Conservation (phyloP, 2,888 invertebrate species). For the Rugalucina vietnamica region DNA sequence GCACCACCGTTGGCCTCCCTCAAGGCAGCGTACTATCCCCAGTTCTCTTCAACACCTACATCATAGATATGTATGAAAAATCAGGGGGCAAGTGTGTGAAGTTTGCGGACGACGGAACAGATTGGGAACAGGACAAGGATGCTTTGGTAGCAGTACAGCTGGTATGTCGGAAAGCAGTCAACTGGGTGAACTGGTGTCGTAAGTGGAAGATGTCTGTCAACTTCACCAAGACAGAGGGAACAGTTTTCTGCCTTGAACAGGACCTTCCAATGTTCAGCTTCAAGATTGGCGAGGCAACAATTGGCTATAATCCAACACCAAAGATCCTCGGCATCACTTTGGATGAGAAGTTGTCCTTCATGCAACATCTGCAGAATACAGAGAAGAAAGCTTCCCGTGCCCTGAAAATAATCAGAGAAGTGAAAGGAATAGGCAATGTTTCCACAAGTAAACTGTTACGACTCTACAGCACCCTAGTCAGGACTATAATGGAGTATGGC, state of each 20-base stretch:
- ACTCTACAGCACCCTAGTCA: neutral
- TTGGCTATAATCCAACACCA: neutral
- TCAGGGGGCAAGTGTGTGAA: neutral
- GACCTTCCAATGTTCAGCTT: neutral
- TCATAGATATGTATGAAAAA: neutral
- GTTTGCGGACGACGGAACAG: slow-evolving; percentile 27
- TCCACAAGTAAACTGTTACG: neutral
- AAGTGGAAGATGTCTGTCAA: neutral
- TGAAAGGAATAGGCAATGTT: slow-evolving; percentile 10
- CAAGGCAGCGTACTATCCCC: slow-evolving; percentile 24
- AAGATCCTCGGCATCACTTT: neutral
- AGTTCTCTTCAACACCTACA: slow-evolving; percentile 13
- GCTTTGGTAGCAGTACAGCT: neutral
- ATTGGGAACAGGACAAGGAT: neutral
- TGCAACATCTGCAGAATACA: neutral
- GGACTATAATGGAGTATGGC: neutral
- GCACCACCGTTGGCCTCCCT: slow-evolving; percentile 9
- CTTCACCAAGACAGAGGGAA: neutral
- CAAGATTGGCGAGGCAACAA: neutral
- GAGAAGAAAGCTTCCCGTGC: neutral
- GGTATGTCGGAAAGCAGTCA: neutral
- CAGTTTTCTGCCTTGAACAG: neutral
- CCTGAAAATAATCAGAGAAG: neutral
- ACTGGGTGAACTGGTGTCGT: neutral
- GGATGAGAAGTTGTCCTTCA: too few relatives aligned